Conservation (phyloP, 1,140 invertebrate genomes). For the Mylabris phalerata region DNA sequence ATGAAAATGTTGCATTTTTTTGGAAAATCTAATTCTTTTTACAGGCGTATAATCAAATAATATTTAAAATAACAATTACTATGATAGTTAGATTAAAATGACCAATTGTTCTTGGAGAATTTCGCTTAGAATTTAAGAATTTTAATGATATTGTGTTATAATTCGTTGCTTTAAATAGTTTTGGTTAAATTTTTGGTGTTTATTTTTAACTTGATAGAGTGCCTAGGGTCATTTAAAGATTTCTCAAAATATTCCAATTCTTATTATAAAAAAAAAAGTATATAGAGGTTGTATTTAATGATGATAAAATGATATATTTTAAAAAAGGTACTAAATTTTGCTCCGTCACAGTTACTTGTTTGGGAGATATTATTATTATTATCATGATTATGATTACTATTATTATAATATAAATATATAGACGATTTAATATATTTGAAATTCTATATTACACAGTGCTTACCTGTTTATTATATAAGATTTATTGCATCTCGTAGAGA, state of each 20-base stretch:
- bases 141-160: too few relatives aligned
- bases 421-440: too few relatives aligned
- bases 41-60: background rate
- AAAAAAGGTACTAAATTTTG: conserved; percentile 25
- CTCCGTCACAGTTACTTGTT: conserved; percentile 23
- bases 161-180: too few relatives aligned
- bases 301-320: background rate
- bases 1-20: background rate
- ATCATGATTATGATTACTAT: conserved; percentile 33
- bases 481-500: conserved; percentile 25
- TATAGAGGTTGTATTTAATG: too few relatives aligned
- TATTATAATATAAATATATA: conserved; percentile 32
- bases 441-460: conserved; percentile 1
- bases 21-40: too few relatives aligned
- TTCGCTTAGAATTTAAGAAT: too few relatives aligned
- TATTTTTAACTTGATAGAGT: too few relatives aligned
- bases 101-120: too few relatives aligned
- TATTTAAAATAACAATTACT: conserved; percentile 14
- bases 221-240: too few relatives aligned
- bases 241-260: too few relatives aligned
- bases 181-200: too few relatives aligned
- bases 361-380: conserved; percentile 32
- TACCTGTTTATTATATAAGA: conserved; percentile 13
- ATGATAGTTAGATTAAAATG: background rate
- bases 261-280: too few relatives aligned